Percentiles rank a stretch among this genome's conserved stretches.
Evolutionary conservation across 2,113 vertebrate species (phyloP).

Genomic region (Poeciliopsis turrubarensis): DNA sequence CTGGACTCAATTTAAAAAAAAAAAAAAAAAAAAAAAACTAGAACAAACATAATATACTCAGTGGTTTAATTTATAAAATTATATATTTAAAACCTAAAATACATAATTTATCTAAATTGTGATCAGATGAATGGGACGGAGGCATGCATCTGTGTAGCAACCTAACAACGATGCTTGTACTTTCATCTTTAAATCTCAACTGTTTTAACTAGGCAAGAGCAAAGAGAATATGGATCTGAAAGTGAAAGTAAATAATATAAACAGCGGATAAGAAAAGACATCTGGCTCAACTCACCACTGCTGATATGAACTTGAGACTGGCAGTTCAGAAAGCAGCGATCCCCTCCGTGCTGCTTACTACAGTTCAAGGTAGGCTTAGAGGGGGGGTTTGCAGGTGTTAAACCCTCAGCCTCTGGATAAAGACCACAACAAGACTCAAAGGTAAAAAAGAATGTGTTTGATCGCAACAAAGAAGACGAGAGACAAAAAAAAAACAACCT

Average conservation of each 20-base stretch:
- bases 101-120: background rate
- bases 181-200: background rate
- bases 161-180: background rate
- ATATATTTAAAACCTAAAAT: background rate
- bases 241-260: background rate
- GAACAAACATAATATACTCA: background rate
- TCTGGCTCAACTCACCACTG: conserved; percentile 86
- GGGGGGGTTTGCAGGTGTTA: conserved; percentile 69
- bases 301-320: conserved; percentile 88
- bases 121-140: background rate
- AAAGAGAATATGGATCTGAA: background rate
- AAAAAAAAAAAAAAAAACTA: background rate
- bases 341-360: conserved; percentile 87
- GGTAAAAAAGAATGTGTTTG: conserved; percentile 59
- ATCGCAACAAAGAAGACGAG: conserved; percentile 10
- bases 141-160: background rate
- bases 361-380: conserved; percentile 88
- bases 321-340: conserved; percentile 92
- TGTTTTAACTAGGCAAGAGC: background rate
- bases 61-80: background rate
- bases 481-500: conserved; percentile 1
- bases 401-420: conserved; percentile 87
- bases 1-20: background rate
- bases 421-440: conserved; percentile 83
- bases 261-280: background rate